Conservation (phyloP, 2,888 invertebrate genomes). For the Priapulus caudatus region DNA sequence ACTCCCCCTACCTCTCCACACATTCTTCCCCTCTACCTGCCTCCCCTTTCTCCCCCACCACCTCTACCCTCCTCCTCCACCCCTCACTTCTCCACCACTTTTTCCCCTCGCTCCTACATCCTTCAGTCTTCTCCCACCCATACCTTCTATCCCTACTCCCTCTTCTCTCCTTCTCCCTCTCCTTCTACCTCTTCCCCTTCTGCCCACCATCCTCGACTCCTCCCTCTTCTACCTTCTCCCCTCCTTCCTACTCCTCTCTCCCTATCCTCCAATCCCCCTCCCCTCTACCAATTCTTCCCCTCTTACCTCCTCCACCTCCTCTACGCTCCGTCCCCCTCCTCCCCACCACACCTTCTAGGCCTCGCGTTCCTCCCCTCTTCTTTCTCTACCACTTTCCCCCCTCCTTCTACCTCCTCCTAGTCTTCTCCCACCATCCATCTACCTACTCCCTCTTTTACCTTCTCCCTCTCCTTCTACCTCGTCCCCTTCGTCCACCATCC, state of each 20-base stretch:
- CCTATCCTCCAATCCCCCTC: no score
- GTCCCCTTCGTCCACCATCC: not conserved
- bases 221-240: not conserved
- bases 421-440: not conserved
- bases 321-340: not conserved
- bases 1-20: no score
- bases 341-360: not conserved
- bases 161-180: constrained; percentile 1
- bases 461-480: no score
- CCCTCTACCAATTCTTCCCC: not conserved
- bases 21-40: no score
- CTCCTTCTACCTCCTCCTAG: not conserved
- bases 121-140: not conserved
- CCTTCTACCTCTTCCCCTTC: constrained; percentile 3
- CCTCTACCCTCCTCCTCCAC: no score
- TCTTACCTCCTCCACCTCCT: not conserved
- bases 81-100: not conserved
- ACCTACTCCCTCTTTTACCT: not conserved
- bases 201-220: not conserved
- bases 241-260: not conserved
- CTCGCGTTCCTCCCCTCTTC: not conserved
- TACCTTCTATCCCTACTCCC: not conserved
- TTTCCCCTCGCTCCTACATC: not conserved
- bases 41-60: no score
- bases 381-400: not conserved